Conservation (phyloP, 2,888 invertebrate genomes). For the Hyposoter didymator region DNA sequence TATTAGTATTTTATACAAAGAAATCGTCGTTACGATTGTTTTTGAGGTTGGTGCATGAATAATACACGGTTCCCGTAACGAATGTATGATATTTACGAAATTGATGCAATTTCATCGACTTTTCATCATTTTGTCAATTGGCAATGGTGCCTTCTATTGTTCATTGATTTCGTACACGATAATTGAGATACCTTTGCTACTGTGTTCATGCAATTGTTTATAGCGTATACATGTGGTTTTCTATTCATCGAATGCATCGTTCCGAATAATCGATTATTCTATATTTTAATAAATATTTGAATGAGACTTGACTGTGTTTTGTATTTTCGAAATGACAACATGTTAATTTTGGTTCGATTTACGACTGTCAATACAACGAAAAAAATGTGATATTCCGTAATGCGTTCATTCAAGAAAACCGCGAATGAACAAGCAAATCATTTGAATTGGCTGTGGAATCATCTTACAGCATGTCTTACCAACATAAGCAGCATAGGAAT, state of each 20-base stretch:
- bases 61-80: neutral
- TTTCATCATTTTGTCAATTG: conserved; percentile 20
- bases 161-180: neutral
- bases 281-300: neutral
- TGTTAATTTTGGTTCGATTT: neutral
- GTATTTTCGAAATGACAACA: neutral
- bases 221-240: neutral
- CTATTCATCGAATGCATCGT: neutral
- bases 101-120: conserved; percentile 5
- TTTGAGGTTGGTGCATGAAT: neutral
- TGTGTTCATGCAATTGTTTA: neutral
- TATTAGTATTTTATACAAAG: neutral
- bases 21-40: neutral
- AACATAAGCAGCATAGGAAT: too few relatives aligned
- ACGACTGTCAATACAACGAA: neutral
- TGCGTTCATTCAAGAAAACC: neutral
- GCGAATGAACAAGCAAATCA: too few relatives aligned
- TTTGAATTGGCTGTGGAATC: too few relatives aligned
- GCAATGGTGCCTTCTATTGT: neutral
- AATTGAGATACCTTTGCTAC: neutral
- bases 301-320: neutral
- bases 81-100: neutral
- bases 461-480: too few relatives aligned
- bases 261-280: neutral
- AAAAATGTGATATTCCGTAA: neutral